Evolutionary conservation across 2,797 vertebrate species (phyloP), one percentile per base, ranked within the genome.

Genomic region (Pteropus rufus): DNA sequence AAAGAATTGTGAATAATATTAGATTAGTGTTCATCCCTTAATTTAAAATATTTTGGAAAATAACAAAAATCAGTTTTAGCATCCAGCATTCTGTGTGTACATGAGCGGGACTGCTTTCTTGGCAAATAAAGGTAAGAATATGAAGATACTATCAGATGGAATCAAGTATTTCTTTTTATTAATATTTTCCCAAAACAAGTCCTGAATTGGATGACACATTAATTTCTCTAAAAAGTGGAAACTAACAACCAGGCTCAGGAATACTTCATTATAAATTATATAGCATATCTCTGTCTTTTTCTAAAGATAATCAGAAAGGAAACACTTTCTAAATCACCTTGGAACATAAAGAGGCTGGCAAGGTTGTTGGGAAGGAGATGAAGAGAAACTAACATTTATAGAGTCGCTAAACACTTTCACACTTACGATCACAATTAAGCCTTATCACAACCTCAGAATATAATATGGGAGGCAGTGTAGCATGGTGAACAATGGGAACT

Each of bases 11-110:
- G 15, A 93, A 52, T 83, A 79, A 86, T 86, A 92, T 49, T 72
- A 91, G 34, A 93, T 91, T 90, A 97, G 2, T 94, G 39, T 39
- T 34, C 34, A 83, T 76, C 18, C 31, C 46, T 91, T 94, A 54
- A 89, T 89, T 93, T 23, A 24, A 96, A 96, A 31, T 36, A 9
- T 90, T 91, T 96, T 70, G 15, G n/a, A 97, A 96, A 77, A 83
- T 75, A 72, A 46, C 24, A 65, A 94, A 95, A 94, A 93, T 29
- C 39, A 73, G 23, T 70, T 93, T 94, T 93, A 93, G 54, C 96
- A 88, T 93, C 24, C 67, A 88, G 34, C 10, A 75, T 16, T 85
- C 11, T 19, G 34, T n/a, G 23, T 93, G 12, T 56, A 72, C 3
- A 23, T 58, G 39, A 3, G 3, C 16, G 4, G 16, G 41, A 8